These are phyloP conservation scores for Stegastes partitus DNA, from an alignment of 2,113 vertebrate genomes.

Conservation along the genomic window DNA sequence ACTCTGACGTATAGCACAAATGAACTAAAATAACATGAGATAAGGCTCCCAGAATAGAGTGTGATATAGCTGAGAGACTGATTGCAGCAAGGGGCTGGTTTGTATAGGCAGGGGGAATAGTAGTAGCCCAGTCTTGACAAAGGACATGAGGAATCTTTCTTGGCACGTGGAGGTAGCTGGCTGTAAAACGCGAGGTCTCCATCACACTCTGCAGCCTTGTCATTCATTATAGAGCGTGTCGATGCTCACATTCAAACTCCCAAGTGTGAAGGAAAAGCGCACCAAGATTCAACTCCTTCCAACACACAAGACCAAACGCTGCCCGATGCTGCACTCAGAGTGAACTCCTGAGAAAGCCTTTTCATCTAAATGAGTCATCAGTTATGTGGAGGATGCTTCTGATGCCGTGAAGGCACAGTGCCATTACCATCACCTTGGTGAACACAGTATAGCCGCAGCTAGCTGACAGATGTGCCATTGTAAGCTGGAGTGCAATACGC, in stretches of 20 bases:
- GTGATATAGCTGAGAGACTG: conserved; percentile 71
- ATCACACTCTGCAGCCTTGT: conserved; percentile 22
- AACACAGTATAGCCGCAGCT: conserved; percentile 10
- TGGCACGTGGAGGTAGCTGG: conserved; percentile 23
- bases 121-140: conserved; percentile 7
- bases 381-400: conserved; percentile 61
- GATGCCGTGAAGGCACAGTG: conserved; percentile 32
- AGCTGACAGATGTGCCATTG: conserved; percentile 55
- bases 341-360: conserved; percentile 64
- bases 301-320: conserved; percentile 3
- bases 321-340: conserved; percentile 41
- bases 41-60: conserved; percentile 77
- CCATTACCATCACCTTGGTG: conserved; percentile 62
- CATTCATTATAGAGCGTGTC: conserved; percentile 49
- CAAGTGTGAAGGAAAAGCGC: not conserved
- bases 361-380: conserved; percentile 72
- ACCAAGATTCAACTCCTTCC: conserved; percentile 16
- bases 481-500: conserved; percentile 2
- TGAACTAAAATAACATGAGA: conserved; percentile 78
- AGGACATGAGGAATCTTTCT: conserved; percentile 20
- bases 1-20: conserved; percentile 74
- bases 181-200: conserved; percentile 50
- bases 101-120: conserved; percentile 18
- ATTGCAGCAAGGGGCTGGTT: conserved; percentile 51
- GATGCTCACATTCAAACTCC: conserved; percentile 23